phyloP scores from a whole-genome alignment of 2,888 invertebrate genomes.

The Protonemura montana region DNA sequence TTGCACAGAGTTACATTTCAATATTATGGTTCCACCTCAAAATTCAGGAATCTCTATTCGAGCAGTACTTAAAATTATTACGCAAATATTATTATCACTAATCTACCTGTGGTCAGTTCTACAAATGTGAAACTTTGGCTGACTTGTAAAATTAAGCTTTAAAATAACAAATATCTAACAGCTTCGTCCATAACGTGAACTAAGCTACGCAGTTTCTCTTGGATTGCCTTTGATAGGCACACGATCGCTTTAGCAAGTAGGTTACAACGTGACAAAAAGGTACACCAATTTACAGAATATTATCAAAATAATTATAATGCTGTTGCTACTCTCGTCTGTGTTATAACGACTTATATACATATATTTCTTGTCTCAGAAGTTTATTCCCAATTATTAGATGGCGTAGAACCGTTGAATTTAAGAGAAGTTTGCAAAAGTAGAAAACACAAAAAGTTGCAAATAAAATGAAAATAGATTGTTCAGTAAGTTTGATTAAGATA shows the following conservation, averaged over 20 bases:
- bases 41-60: not conserved
- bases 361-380: not conserved
- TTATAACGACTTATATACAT: not conserved
- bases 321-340: not conserved
- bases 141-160: not conserved
- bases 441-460: no score
- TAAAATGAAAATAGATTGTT: not conserved
- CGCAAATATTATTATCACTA: not conserved
- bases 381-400: not conserved
- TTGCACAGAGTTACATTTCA: not conserved
- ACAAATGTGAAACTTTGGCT: not conserved
- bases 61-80: not conserved
- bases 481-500: not conserved
- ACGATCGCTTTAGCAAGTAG: not conserved
- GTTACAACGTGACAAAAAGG: not conserved
- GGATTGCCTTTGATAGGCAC: no score
- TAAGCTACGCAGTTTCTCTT: no score
- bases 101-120: not conserved
- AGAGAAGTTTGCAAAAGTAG: not conserved
- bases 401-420: not conserved
- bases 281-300: conserved; percentile 4
- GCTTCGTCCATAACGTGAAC: not conserved
- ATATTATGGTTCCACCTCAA: not conserved
- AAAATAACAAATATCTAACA: not conserved
- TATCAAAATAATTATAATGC: not conserved